These are phyloP conservation scores for Aphelinus certus DNA, from an alignment of 1,140 invertebrate genomes.

Conservation along the genomic window DNA sequence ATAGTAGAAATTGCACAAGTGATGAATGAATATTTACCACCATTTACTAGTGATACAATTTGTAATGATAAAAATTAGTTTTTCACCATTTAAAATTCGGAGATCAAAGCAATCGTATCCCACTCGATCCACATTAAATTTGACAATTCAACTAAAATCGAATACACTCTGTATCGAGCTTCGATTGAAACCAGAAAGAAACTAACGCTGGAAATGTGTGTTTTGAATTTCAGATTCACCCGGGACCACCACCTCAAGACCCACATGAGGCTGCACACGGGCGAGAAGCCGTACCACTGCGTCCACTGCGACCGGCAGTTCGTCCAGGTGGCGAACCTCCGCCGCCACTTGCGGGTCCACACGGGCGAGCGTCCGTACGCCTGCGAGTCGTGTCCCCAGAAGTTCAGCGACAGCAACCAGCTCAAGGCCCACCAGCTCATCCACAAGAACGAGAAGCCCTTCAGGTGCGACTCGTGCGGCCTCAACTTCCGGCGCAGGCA, in stretches of 20 bases:
- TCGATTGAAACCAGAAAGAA: no score
- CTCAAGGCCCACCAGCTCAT: conserved; percentile 90
- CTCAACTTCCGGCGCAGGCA: conserved; percentile 83
- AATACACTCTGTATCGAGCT: no score
- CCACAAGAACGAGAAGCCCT: conserved; percentile 90
- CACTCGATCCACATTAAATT: no score
- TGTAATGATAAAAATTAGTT: no score
- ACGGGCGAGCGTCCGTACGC: conserved; percentile 95
- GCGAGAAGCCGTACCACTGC: conserved; percentile 93
- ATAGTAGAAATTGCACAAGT: no score
- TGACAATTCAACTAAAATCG: no score
- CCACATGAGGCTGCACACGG: conserved; percentile 91
- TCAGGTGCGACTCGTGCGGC: conserved; percentile 79
- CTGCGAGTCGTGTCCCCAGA: conserved; percentile 87
- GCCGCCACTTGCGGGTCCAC: conserved; percentile 92
- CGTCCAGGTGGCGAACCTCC: conserved; percentile 93
- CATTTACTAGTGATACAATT: no score
- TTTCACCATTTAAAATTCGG: not conserved
- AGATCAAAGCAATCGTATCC: not conserved
- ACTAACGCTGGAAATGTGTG: no score
- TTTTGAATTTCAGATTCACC: conserved; percentile 74
- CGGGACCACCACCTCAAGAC: conserved; percentile 96
- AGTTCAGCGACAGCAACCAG: conserved; percentile 94
- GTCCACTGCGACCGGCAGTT: conserved; percentile 90
- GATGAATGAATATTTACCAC: no score